Evolutionary conservation across 2,113 vertebrate species (phyloP).

Genomic region (Martes martes): DNA sequence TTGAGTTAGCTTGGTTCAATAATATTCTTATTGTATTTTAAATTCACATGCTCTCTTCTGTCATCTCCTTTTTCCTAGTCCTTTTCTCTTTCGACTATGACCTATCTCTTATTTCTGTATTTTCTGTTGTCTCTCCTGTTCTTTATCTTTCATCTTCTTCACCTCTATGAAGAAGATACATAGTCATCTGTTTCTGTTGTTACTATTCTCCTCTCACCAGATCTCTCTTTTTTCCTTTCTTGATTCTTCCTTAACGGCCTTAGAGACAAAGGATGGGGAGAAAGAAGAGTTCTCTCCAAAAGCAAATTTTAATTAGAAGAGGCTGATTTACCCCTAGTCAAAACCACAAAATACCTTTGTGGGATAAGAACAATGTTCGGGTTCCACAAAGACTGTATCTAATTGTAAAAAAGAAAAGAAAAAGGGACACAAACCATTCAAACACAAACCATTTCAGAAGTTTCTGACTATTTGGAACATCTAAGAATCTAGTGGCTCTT

Average conservation of each 20-base stretch:
- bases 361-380: not conserved
- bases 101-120: not conserved
- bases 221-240: not conserved
- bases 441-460: not conserved
- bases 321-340: not conserved
- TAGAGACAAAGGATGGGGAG: not conserved
- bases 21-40: not conserved
- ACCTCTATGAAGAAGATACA: not conserved
- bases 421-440: not conserved
- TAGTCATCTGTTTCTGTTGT: not conserved
- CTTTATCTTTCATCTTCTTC: not conserved
- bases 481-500: not conserved
- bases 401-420: not conserved
- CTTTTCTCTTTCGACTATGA: not conserved
- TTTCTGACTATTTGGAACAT: not conserved
- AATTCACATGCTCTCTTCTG: not conserved
- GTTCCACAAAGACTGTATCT: not conserved
- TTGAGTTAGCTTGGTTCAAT: not conserved
- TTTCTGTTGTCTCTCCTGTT: not conserved
- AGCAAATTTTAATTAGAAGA: not conserved
- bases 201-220: not conserved
- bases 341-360: not conserved
- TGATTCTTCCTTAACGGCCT: not conserved
- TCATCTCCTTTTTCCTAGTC: not conserved
- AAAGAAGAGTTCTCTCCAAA: not conserved